Percentiles rank a stretch among this genome's conserved stretches.
Evolutionary conservation across 2,113 vertebrate genomes (phyloP).

Genomic region (Boleophthalmus pectinirostris): DNA sequence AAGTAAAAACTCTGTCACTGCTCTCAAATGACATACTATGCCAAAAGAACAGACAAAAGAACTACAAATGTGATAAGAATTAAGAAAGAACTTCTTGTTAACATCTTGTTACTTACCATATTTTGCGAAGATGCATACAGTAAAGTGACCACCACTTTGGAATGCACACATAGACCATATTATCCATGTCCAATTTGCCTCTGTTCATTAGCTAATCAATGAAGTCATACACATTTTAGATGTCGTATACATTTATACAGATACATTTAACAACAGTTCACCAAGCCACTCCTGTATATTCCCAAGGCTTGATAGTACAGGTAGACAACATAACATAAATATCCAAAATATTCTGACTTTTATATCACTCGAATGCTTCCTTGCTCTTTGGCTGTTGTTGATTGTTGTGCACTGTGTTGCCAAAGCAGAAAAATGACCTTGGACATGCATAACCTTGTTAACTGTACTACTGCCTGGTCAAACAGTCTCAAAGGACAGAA

Average conservation of each 20-base stretch:
- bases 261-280: neutral
- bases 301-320: neutral
- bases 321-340: too few species aligned
- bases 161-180: too few species aligned
- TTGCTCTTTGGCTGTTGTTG: neutral
- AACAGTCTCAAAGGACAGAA: slow-evolving; percentile 49
- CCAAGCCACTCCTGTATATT: neutral
- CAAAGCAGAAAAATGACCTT: slow-evolving; percentile 45
- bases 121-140: neutral
- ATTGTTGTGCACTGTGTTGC: slow-evolving; percentile 16
- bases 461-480: slow-evolving; percentile 41
- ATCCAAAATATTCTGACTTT: too few species aligned
- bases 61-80: neutral
- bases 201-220: too few species aligned
- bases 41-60: slow-evolving; percentile 20
- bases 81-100: slow-evolving; percentile 11
- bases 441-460: slow-evolving; percentile 58
- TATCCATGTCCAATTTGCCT: too few species aligned
- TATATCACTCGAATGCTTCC: neutral
- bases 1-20: slow-evolving; percentile 43
- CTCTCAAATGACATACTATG: slow-evolving; percentile 28
- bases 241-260: neutral
- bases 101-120: too few species aligned
- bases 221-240: too few species aligned
- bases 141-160: neutral